Evolutionary conservation across 2,113 vertebrate species (phyloP).

Genomic region (Ursus arctos): DNA sequence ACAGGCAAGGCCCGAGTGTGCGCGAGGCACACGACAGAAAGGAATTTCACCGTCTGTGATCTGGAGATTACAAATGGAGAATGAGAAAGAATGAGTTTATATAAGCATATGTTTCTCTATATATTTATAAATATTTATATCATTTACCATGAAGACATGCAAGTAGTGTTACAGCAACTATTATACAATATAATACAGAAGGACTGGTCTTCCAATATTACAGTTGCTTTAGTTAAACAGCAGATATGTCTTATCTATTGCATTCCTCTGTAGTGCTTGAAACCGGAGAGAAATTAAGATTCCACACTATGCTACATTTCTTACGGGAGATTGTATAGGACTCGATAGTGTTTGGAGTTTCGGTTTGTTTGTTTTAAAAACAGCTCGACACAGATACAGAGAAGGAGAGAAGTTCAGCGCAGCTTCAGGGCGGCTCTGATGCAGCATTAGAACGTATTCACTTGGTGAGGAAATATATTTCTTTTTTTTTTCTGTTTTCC

Average conservation of each 20-base stretch:
- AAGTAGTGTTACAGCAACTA: slow-evolving; percentile 90
- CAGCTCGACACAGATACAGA: slow-evolving; percentile 82
- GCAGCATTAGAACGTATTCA: slow-evolving; percentile 87
- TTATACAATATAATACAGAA: slow-evolving; percentile 95
- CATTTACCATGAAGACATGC: slow-evolving; percentile 93
- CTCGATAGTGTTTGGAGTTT: slow-evolving; percentile 78
- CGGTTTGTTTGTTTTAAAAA: neutral
- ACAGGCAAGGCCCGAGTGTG: slow-evolving; percentile 81
- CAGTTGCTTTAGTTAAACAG: slow-evolving; percentile 86
- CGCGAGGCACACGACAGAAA: slow-evolving; percentile 83
- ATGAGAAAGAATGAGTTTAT: slow-evolving; percentile 86
- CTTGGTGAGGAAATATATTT: slow-evolving; percentile 84
- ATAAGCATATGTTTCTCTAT: slow-evolving; percentile 87
- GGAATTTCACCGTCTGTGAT: slow-evolving; percentile 80
- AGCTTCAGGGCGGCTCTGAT: slow-evolving; percentile 88
- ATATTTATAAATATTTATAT: slow-evolving; percentile 92
- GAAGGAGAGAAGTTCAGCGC: slow-evolving; percentile 87
- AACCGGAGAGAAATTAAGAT: slow-evolving; percentile 86
- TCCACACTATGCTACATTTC: slow-evolving; percentile 88
- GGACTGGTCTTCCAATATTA: slow-evolving; percentile 85
- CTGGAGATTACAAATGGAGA: slow-evolving; percentile 88
- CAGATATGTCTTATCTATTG: slow-evolving; percentile 87
- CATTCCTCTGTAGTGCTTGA: slow-evolving; percentile 88
- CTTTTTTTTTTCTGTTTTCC: slow-evolving; percentile 80
- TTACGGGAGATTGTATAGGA: slow-evolving; percentile 83